phyloP scores from a whole-genome alignment of 2,888 invertebrate genomes.

The Sipha maydis region DNA sequence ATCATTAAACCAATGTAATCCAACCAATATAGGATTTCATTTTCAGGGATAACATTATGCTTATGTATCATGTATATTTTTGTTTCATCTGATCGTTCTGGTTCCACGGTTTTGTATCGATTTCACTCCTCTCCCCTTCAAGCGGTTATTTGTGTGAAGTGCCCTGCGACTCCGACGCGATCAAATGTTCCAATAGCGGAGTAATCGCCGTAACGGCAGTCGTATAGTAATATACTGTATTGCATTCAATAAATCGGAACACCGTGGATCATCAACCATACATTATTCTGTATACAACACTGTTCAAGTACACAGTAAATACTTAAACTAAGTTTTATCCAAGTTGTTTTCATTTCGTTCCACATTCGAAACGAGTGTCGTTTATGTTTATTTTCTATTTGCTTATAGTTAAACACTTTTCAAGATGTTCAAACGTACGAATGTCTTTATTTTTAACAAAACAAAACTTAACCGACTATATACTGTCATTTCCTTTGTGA shows the following conservation, averaged over 20 bases:
- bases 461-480: background rate
- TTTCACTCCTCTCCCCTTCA: background rate
- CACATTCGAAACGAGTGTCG: background rate
- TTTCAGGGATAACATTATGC: background rate
- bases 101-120: background rate
- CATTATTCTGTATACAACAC: no score
- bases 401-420: background rate
- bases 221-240: background rate
- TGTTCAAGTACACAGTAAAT: background rate
- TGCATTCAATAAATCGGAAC: slow-evolving; percentile 12
- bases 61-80: background rate
- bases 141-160: background rate
- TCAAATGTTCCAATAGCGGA: background rate
- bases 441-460: background rate
- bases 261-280: background rate
- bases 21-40: no score
- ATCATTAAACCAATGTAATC: no score
- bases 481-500: background rate
- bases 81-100: background rate
- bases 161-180: no score
- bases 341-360: background rate
- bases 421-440: background rate
- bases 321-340: background rate
- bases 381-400: background rate
- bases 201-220: background rate